Conservation (phyloP, 1,140 invertebrate species). For the Drosophila punjabiensis region DNA sequence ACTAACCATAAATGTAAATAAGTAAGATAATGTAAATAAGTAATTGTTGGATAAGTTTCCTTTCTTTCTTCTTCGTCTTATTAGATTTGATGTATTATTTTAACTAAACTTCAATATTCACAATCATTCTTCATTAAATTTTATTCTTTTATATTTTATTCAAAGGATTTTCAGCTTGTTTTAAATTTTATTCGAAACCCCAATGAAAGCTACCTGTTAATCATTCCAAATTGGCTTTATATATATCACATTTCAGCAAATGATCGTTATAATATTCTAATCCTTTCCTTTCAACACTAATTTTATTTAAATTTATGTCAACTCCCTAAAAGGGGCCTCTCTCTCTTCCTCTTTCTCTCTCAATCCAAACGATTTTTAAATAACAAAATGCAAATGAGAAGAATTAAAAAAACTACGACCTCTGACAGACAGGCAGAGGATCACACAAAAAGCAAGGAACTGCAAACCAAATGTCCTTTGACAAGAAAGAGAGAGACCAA, state of each 20-base stretch:
- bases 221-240: not conserved
- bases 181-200: not conserved
- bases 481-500: too few species aligned
- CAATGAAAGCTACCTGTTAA: not conserved
- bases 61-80: too few species aligned
- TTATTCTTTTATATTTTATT: too few species aligned
- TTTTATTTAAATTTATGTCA: conserved; percentile 11
- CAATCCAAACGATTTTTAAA: conserved; percentile 10
- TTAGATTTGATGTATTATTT: not conserved
- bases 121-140: not conserved
- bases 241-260: conserved; percentile 13
- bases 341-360: not conserved
- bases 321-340: too few species aligned
- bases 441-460: conserved; percentile 21
- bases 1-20: too few species aligned
- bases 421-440: conserved; percentile 19
- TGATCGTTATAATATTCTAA: not conserved
- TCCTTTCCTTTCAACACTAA: not conserved
- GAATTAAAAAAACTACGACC: conserved; percentile 10
- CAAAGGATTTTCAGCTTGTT: not conserved
- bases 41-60: too few species aligned
- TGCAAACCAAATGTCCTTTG: conserved; percentile 37
- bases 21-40: too few species aligned
- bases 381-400: conserved; percentile 44
- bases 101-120: too few species aligned